A percentile compares a stretch with the other conserved stretches of the same genome.
Conservation (phyloP, 2,797 vertebrate species). For the Hyperoplus lanceolatus region DNA sequence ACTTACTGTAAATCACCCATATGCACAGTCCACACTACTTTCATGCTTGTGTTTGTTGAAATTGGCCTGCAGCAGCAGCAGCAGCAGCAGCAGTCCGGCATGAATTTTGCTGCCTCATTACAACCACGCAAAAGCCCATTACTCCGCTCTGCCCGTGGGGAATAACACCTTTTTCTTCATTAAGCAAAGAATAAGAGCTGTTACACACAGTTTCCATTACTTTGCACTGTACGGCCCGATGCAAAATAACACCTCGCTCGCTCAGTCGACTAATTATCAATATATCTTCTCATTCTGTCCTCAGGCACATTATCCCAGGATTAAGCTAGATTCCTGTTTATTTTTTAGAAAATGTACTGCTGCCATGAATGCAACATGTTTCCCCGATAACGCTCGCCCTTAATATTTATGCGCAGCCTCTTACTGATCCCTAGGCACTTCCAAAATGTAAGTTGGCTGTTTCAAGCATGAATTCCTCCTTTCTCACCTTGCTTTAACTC, state of each 20-base stretch:
- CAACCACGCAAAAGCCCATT: conserved; percentile 59
- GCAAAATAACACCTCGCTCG: conserved; percentile 30
- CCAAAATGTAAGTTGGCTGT: conserved; percentile 36
- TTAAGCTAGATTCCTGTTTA: not conserved
- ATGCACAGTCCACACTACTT: conserved; percentile 39
- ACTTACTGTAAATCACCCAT: conserved; percentile 50
- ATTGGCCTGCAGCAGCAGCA: conserved; percentile 50
- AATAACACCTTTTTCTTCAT: conserved; percentile 73
- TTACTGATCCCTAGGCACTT: conserved; percentile 38
- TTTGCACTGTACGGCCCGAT: conserved; percentile 33
- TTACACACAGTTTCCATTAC: conserved; percentile 61
- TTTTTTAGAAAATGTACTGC: conserved; percentile 1
- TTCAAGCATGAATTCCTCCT: conserved; percentile 64
- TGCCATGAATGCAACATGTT: conserved; percentile 14
- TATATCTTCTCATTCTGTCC: conserved; percentile 36
- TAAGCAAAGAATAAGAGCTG: conserved; percentile 48
- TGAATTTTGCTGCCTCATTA: conserved; percentile 67
- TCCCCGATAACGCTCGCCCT: conserved; percentile 17
- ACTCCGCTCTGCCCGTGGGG: conserved; percentile 54
- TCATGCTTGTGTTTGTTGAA: conserved; percentile 62
- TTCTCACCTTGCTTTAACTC: conserved; percentile 70
- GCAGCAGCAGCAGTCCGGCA: conserved; percentile 34
- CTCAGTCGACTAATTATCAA: conserved; percentile 36
- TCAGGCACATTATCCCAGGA: conserved; percentile 4
- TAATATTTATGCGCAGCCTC: conserved; percentile 30